These are phyloP conservation scores for Hoplostethus mediterraneus DNA, from an alignment of 2,797 vertebrate genomes.

Conservation along the genomic window DNA sequence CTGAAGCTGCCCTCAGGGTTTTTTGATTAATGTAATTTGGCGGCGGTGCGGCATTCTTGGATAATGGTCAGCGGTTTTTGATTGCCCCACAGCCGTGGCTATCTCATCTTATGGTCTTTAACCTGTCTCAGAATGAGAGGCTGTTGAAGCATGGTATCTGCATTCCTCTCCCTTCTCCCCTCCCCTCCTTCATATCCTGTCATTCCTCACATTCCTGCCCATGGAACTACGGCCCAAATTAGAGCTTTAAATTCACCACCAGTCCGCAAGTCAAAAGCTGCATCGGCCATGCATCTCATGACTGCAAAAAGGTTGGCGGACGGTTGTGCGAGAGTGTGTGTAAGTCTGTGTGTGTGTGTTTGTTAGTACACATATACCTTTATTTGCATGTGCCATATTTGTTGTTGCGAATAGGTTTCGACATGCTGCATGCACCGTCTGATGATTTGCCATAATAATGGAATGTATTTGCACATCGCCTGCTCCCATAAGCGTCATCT, in stretches of 20 bases:
- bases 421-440: background rate
- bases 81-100: conserved; percentile 23
- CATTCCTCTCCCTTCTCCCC: conserved; percentile 31
- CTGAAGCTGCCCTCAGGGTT: background rate
- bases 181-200: conserved; percentile 45
- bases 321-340: background rate
- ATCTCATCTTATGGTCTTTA: conserved; percentile 47
- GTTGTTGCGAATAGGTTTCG: conserved; percentile 10
- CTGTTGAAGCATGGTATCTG: conserved; percentile 12
- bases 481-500: conserved; percentile 8
- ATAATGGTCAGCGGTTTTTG: conserved; percentile 17
- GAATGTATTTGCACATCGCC: background rate
- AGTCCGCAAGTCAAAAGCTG: conserved; percentile 24
- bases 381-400: conserved; percentile 9
- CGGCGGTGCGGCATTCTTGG: background rate
- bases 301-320: background rate
- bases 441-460: background rate
- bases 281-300: background rate
- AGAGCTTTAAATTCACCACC: conserved; percentile 8
- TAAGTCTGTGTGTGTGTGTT: conserved; percentile 9
- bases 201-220: conserved; percentile 68
- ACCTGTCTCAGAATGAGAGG: background rate
- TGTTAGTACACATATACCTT: background rate
- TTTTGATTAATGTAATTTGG: conserved; percentile 6
- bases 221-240: conserved; percentile 44